Evolutionary conservation across 2,797 vertebrate genomes (phyloP).

Genomic region (Danionella dracula): DNA sequence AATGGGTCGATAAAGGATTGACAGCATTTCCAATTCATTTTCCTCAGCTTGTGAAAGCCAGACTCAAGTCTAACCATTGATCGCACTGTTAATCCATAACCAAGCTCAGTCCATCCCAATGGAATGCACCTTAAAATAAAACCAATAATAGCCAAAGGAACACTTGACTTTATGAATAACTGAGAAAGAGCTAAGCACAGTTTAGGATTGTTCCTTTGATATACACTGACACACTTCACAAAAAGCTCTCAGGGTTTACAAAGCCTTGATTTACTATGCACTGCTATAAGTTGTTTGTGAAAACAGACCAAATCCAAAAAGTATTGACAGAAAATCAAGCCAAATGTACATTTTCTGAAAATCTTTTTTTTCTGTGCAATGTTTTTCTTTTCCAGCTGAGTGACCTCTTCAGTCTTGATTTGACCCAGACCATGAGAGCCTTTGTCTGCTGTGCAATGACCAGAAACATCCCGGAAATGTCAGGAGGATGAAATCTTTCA

Average conservation of each 20-base stretch:
- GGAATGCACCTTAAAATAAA: conserved; percentile 79
- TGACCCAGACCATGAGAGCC: conserved; percentile 60
- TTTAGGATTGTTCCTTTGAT: conserved; percentile 70
- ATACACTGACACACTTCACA: conserved; percentile 45
- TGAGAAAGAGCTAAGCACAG: conserved; percentile 65
- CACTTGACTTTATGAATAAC: conserved; percentile 84
- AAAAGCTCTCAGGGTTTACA: conserved; percentile 34
- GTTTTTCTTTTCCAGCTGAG: conserved; percentile 67
- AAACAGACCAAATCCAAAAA: too few species aligned
- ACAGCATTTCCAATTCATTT: conserved; percentile 98
- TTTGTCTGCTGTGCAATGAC: conserved; percentile 71
- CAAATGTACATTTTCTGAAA: too few species aligned
- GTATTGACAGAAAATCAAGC: too few species aligned
- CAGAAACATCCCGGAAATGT: conserved; percentile 73
- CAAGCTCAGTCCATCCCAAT: conserved; percentile 82
- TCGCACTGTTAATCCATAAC: conserved; percentile 95
- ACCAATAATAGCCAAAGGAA: conserved; percentile 81
- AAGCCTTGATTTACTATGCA: conserved; percentile 27
- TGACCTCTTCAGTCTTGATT: conserved; percentile 67
- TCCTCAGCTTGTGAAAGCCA: conserved; percentile 78
- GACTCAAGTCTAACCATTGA: conserved; percentile 93
- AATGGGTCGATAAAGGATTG: conserved; percentile 93
- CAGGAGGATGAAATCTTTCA: conserved; percentile 51
- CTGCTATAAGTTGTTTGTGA: too few species aligned
- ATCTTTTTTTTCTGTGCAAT: not conserved